phyloP scores from a whole-genome alignment of 1,140 invertebrate genomes.

The Ostrea denselamellosa region DNA sequence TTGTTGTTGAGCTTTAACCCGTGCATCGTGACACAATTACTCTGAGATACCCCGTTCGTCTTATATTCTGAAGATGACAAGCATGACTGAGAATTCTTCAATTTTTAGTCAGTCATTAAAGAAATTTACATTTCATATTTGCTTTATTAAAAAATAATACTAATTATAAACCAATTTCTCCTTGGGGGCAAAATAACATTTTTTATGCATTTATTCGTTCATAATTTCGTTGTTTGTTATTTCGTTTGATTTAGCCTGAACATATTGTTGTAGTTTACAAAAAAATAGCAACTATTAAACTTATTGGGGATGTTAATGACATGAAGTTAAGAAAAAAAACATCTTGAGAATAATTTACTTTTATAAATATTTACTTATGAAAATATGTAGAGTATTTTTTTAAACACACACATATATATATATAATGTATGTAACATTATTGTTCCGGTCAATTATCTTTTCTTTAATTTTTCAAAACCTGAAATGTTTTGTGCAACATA shows the following conservation, averaged over 20 bases:
- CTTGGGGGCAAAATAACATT: not conserved
- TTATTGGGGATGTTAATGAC: too few relatives aligned
- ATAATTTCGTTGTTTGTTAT: not conserved
- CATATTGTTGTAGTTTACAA: too few relatives aligned
- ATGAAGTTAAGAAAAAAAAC: not conserved
- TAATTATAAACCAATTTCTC: not conserved
- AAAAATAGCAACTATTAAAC: too few relatives aligned
- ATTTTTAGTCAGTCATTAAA: not conserved
- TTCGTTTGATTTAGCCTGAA: too few relatives aligned
- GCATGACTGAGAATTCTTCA: not conserved
- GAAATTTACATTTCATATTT: not conserved
- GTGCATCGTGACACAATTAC: not conserved
- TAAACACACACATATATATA: too few relatives aligned
- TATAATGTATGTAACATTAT: too few relatives aligned
- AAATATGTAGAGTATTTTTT: too few relatives aligned
- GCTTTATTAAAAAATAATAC: not conserved
- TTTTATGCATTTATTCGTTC: not conserved
- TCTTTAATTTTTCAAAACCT: not conserved
- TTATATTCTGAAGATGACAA: not conserved
- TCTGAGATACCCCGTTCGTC: not conserved
- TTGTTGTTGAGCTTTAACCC: not conserved
- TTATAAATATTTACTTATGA: not conserved
- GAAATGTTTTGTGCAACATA: not conserved
- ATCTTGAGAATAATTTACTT: constrained; percentile 8
- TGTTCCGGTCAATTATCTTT: not conserved